Percentiles rank a stretch among this genome's conserved stretches.
Evolutionary conservation across 1,140 invertebrate genomes (phyloP).

Genomic region (Palaemon carinicauda): DNA sequence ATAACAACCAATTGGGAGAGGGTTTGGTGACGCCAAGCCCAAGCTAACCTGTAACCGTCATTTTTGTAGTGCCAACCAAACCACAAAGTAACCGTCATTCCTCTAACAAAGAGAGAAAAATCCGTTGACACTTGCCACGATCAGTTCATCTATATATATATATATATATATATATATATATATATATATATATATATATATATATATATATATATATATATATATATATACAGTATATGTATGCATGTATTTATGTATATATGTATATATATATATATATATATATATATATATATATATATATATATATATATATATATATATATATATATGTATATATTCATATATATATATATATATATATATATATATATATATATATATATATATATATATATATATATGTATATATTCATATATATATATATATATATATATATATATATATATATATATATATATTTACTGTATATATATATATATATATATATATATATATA

Average conservation of each 20-base stretch:
- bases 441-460: not conserved
- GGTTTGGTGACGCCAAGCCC: too few relatives aligned
- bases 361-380: too few relatives aligned
- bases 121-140: too few relatives aligned
- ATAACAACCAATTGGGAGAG: too few relatives aligned
- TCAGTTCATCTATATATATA: conserved; percentile 9
- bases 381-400: too few relatives aligned
- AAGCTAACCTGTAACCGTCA: too few relatives aligned
- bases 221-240: not conserved
- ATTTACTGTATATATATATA: not conserved
- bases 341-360: too few relatives aligned
- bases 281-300: not conserved
- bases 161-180: conserved; percentile 9
- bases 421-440: not conserved
- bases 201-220: conserved; percentile 4
- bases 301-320: not conserved
- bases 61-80: too few relatives aligned
- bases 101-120: too few relatives aligned
- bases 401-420: not conserved
- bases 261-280: not conserved
- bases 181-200: conserved; percentile 9
- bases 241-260: not conserved
- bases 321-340: too few relatives aligned
- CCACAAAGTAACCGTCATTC: too few relatives aligned
- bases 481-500: not conserved